Conservation (phyloP, 2,113 vertebrate species). For the Catharus minimus region DNA sequence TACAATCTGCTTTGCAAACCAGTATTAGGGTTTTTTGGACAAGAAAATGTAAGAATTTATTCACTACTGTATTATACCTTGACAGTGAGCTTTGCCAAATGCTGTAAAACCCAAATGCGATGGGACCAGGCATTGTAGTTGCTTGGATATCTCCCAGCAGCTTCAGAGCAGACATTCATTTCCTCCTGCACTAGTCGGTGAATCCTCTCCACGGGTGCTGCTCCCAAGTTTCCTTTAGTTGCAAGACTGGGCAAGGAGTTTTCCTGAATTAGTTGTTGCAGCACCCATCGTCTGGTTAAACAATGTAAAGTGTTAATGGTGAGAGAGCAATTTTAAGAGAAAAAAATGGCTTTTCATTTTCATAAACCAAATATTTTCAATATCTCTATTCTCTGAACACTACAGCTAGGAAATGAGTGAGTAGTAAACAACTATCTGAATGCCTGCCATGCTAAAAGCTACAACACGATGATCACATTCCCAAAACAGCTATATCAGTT, state of each 20-base stretch:
- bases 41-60: background rate
- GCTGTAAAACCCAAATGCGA: conserved; percentile 95
- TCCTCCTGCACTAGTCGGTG: conserved; percentile 85
- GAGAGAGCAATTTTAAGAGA: conserved; percentile 6
- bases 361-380: background rate
- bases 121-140: conserved; percentile 99
- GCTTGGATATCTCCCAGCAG: conserved; percentile 91
- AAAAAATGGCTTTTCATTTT: background rate
- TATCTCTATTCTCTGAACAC: background rate
- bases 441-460: background rate
- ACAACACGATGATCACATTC: background rate
- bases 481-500: background rate
- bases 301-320: background rate
- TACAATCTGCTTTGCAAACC: background rate
- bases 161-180: conserved; percentile 90
- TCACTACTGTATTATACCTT: conserved; percentile 78
- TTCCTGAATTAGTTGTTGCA: conserved; percentile 86
- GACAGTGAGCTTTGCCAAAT: conserved; percentile 85
- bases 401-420: background rate
- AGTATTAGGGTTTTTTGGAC: background rate
- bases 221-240: conserved; percentile 76
- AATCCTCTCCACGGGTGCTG: conserved; percentile 73
- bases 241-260: conserved; percentile 63
- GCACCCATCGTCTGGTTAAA: conserved; percentile 90
- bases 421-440: background rate